phyloP scores from a whole-genome alignment of 64 coral and sea anemone genomes.

The Dendronephthya gigantea region DNA sequence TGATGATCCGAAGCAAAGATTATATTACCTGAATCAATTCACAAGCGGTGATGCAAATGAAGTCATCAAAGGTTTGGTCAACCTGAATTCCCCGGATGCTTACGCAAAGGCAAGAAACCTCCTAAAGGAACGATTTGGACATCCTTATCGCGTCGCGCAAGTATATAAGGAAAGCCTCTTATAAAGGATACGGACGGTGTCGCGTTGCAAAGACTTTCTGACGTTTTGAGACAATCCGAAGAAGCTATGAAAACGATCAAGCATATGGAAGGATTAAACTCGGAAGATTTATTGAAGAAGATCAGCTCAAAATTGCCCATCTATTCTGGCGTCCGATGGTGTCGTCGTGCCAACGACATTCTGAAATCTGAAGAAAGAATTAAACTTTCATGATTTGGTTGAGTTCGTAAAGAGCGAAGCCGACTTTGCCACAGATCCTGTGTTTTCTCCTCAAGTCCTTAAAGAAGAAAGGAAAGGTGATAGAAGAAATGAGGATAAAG shows the following conservation, averaged over 20 bases:
- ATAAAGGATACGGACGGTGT: not conserved
- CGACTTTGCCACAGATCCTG: not conserved
- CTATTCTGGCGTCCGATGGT: constrained; percentile 45
- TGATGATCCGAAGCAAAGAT: constrained; percentile 30
- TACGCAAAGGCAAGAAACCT: constrained; percentile 35
- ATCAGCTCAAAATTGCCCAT: constrained; percentile 47
- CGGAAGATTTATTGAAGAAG: not conserved
- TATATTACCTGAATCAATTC: constrained; percentile 26
- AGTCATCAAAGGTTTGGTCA: constrained; percentile 35
- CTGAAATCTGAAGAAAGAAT: not conserved
- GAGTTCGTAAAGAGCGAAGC: not conserved
- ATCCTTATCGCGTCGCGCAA: constrained; percentile 32
- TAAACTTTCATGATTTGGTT: constrained; percentile 3
- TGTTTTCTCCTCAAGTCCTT: not conserved
- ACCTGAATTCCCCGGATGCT: constrained; percentile 22
- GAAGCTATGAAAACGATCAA: constrained; percentile 11
- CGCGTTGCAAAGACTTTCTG: not conserved
- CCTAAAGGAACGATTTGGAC: constrained; percentile 35
- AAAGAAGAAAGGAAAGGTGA: not conserved
- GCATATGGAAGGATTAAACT: not conserved
- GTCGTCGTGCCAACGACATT: constrained; percentile 20
- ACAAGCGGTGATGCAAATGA: constrained; percentile 37
- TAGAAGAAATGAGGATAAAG: not conserved
- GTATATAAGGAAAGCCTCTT: constrained; percentile 31
- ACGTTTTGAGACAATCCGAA: not conserved